Evolutionary conservation across 2,113 vertebrate genomes (phyloP).

Genomic region (Corythornis cristatus): DNA sequence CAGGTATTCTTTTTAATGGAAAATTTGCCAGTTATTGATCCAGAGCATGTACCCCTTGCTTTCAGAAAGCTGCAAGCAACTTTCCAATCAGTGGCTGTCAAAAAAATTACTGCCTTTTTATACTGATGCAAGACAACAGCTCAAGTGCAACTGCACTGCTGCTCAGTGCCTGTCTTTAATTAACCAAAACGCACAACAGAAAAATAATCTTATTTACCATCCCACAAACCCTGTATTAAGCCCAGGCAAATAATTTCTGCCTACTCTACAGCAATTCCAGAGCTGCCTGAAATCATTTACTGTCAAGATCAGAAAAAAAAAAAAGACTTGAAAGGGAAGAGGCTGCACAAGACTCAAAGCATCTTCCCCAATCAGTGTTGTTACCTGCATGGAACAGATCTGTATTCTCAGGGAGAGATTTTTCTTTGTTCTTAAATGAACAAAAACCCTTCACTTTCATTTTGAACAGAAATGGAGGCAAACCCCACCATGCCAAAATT

Average conservation of each 20-base stretch:
- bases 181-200: slow-evolving; percentile 44
- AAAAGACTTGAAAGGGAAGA: neutral
- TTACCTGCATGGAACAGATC: slow-evolving; percentile 5
- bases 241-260: neutral
- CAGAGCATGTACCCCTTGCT: slow-evolving; percentile 85
- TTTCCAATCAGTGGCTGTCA: slow-evolving; percentile 96
- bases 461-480: neutral
- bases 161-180: slow-evolving; percentile 65
- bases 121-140: slow-evolving; percentile 78
- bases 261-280: neutral
- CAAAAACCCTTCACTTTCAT: neutral
- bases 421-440: neutral
- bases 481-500: neutral
- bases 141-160: slow-evolving; percentile 33
- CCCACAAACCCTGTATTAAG: neutral
- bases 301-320: neutral
- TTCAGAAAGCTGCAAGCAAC: slow-evolving; percentile 86
- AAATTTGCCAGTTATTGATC: slow-evolving; percentile 99
- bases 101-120: slow-evolving; percentile 86
- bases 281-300: neutral
- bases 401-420: slow-evolving; percentile 12
- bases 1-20: slow-evolving; percentile 97
- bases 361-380: neutral
- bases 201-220: neutral
- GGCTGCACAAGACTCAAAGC: neutral